Evolutionary conservation across 2,797 vertebrate genomes (phyloP).

Genomic region (Trematomus bernacchii): DNA sequence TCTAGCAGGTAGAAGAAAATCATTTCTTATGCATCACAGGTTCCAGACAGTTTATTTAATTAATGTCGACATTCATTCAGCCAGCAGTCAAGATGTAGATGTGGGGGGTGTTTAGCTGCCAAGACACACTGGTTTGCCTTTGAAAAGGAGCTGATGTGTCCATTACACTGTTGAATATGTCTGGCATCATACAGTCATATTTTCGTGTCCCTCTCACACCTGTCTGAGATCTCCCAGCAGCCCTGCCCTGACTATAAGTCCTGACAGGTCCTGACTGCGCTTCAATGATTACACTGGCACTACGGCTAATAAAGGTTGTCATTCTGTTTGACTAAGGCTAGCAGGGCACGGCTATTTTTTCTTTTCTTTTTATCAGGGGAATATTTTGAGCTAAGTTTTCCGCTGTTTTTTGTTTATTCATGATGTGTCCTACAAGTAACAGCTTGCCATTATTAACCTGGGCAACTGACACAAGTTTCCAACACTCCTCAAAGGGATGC

Average conservation of each 20-base stretch:
- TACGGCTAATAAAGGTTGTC: constrained; percentile 68
- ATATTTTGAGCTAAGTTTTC: constrained; percentile 86
- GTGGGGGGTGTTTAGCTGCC: constrained; percentile 8
- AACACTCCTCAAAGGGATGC: constrained; percentile 35
- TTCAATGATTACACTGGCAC: constrained; percentile 52
- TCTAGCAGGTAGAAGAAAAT: constrained; percentile 32
- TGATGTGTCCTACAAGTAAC: constrained; percentile 71
- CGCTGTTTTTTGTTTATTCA: constrained; percentile 84
- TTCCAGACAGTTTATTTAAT: constrained; percentile 48
- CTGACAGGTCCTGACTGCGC: constrained; percentile 61
- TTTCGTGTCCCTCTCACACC: constrained; percentile 65
- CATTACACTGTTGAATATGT: constrained; percentile 32
- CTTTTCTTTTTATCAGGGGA: constrained; percentile 75
- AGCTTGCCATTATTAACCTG: constrained; percentile 78
- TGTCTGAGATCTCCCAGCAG: constrained; percentile 57
- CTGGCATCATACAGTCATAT: constrained; percentile 42
- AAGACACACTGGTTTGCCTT: constrained; percentile 35
- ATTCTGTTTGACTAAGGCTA: constrained; percentile 63
- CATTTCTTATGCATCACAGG: constrained; percentile 23
- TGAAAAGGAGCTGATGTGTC: constrained; percentile 56
- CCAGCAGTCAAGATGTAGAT: constrained; percentile 27
- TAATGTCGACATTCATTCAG: constrained; percentile 42
- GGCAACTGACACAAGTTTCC: constrained; percentile 59
- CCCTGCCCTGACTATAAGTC: constrained; percentile 50
- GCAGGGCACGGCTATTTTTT: constrained; percentile 33